phyloP scores from a whole-genome alignment of 2,888 invertebrate genomes.

The Pristionchus fissidentatus region DNA sequence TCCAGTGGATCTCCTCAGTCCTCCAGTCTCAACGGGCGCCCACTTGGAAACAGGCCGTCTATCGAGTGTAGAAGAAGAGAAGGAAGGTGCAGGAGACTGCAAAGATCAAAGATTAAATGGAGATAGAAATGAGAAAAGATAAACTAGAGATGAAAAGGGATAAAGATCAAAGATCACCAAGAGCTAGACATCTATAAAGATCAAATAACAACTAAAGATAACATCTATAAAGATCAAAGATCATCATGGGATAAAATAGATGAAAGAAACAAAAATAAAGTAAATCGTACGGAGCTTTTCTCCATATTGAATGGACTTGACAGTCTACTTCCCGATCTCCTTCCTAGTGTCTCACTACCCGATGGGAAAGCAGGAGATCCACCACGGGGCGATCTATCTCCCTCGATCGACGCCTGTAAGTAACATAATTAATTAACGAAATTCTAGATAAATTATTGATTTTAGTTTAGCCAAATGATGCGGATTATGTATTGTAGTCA shows the following conservation, averaged over 20 bases:
- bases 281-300: constrained; percentile 9
- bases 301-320: constrained; percentile 12
- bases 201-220: neutral
- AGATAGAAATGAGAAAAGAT: neutral
- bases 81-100: constrained; percentile 30
- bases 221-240: neutral
- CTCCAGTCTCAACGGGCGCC: constrained; percentile 49
- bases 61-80: constrained; percentile 39
- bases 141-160: neutral
- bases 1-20: constrained; percentile 41
- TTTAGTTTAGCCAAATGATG: neutral
- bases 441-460: neutral
- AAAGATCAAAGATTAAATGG: neutral
- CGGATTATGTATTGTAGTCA: neutral
- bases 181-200: no score
- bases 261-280: no score
- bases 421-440: neutral
- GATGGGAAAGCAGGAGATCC: constrained; percentile 19
- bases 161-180: neutral
- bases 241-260: no score
- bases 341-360: constrained; percentile 20
- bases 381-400: constrained; percentile 12
- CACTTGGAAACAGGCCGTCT: constrained; percentile 32
- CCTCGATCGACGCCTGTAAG: constrained; percentile 22
- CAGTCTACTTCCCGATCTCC: constrained; percentile 37